phyloP scores from a whole-genome alignment of 2,888 invertebrate genomes.

The Sphinx pinastri region DNA sequence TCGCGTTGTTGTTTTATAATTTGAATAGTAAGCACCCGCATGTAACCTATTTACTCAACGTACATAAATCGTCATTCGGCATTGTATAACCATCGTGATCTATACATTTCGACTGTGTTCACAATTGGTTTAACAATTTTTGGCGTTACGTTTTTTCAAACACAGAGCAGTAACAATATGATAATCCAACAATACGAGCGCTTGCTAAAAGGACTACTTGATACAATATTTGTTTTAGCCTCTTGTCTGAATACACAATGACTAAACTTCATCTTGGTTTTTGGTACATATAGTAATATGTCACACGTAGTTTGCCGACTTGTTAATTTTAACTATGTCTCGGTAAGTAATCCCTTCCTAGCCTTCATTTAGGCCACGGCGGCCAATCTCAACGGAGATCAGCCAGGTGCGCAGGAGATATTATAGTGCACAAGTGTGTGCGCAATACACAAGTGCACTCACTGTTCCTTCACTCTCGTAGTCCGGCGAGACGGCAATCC shows the following conservation, averaged over 20 bases:
- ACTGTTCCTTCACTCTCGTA: no score
- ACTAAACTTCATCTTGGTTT: constrained; percentile 52
- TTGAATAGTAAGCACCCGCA: constrained; percentile 60
- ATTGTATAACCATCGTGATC: constrained; percentile 44
- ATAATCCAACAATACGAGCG: constrained; percentile 47
- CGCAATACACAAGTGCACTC: no score
- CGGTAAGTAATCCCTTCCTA: no score
- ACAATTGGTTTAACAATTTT: constrained; percentile 41
- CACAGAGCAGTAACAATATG: constrained; percentile 26
- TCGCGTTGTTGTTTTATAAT: constrained; percentile 59
- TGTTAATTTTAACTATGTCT: no score
- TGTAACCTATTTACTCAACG: constrained; percentile 48
- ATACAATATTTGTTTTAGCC: constrained; percentile 65
- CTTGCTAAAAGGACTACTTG: constrained; percentile 52
- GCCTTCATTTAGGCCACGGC: no score
- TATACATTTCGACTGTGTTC: constrained; percentile 40
- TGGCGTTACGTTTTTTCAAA: constrained; percentile 34
- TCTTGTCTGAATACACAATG: constrained; percentile 54
- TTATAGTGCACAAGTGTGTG: no score
- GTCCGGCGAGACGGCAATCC: no score
- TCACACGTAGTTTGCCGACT: no score
- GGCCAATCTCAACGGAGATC: no score
- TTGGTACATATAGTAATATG: not conserved
- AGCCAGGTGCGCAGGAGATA: no score
- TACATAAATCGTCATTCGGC: constrained; percentile 37